Evolutionary conservation across 2,113 vertebrate genomes (phyloP), one percentile per base, ranked within the genome.

Genomic region (Sarotherodon lohbergeri): DNA sequence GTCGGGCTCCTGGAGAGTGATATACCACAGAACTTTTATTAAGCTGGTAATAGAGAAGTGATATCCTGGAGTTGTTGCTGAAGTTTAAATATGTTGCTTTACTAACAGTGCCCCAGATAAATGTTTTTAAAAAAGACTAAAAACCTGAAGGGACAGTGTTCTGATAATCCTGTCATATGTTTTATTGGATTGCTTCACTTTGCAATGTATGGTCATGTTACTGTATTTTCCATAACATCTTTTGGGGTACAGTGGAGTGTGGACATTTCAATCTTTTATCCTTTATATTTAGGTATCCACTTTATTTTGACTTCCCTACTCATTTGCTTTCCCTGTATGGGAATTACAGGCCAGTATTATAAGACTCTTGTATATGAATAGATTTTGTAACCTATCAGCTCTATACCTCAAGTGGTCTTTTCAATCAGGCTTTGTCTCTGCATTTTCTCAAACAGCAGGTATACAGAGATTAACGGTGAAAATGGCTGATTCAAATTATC

Each of bases 391-490:
- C 22, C 52, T 61, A 66, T 66, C 43, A 82, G 66, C 46, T 80
- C 55, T 43, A 32, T 86, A 71, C 19, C 48, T 87, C 71, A 89
- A 89, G 63, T 94, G 87, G 61, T 85, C 14, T 93, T 50, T 86
- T 90, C 89, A 92, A 87, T 90, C 50, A 88, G 86, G 3, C 29
- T 16, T 91, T 91, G 91, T 84, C 85, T 93, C 66, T 83, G 43
- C 84, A 46, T 52, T 73, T n/a, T 88, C 80, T 90, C 14, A 29
- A 52, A 84, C 43, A 93, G 46, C 9, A 80, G 41, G 57, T 61
- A 56, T 56, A 29, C 78, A 19, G 48, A 85, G 84, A 92, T 91
- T 90, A 90, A 9, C 56, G 41, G 46, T 61, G 50, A 63, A 87
- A 87, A 13, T 27, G 56, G 39, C 84, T 89, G 88, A 90, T 73